These are phyloP conservation scores for Ceratotherium simum DNA, from an alignment of 2,113 vertebrate genomes.

Conservation along the genomic window DNA sequence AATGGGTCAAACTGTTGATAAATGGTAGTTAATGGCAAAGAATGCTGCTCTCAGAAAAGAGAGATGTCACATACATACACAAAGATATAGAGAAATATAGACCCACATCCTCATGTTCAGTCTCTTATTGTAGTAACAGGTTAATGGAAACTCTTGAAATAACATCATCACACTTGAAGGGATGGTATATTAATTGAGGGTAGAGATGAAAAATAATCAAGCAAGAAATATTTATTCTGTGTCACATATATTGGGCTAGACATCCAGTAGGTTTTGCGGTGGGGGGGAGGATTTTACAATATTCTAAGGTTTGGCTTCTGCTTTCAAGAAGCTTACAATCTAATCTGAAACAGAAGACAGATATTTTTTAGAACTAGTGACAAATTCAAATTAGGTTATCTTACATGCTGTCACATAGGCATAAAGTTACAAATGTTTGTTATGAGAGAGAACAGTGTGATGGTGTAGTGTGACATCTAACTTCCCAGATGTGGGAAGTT, in stretches of 20 bases:
- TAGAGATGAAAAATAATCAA: background rate
- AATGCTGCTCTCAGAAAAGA: background rate
- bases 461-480: background rate
- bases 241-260: background rate
- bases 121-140: background rate
- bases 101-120: too few species aligned
- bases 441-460: background rate
- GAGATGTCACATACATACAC: background rate
- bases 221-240: background rate
- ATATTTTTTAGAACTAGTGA: background rate
- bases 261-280: background rate
- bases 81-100: background rate
- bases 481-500: background rate
- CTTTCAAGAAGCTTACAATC: background rate
- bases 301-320: background rate
- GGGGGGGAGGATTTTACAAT: background rate
- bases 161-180: background rate
- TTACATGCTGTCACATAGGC: background rate
- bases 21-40: slow-evolving; percentile 14
- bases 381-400: background rate
- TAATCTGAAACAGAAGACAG: background rate
- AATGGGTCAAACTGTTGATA: background rate
- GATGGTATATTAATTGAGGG: background rate
- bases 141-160: background rate
- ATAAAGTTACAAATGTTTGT: background rate